Evolutionary conservation across 2,888 invertebrate species (phyloP).

Genomic region (Epistrophe eligans): DNA sequence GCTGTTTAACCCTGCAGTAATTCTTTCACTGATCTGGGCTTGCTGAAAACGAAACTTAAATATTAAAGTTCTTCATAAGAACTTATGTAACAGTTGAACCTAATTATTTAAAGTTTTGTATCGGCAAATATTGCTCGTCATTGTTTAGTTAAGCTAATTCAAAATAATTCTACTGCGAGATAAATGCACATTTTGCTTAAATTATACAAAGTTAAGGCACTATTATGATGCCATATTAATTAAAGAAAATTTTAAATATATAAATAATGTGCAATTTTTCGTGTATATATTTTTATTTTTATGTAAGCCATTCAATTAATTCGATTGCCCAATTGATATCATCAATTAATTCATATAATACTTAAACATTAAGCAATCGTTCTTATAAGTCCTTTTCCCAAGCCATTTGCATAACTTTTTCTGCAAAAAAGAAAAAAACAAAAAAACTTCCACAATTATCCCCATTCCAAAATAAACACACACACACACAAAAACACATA

Average conservation of each 20-base stretch:
- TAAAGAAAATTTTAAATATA: background rate
- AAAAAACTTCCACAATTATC: slow-evolving; percentile 2
- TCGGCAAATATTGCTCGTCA: too few relatives aligned
- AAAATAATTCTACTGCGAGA: too few relatives aligned
- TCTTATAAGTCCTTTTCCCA: slow-evolving; percentile 7
- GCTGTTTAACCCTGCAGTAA: too few relatives aligned
- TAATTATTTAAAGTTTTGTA: too few relatives aligned
- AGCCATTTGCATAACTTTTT: slow-evolving; percentile 3
- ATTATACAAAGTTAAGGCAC: too few relatives aligned
- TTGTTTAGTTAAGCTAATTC: too few relatives aligned
- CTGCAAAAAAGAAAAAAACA: background rate
- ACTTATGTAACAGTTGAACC: too few relatives aligned
- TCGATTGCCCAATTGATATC: background rate
- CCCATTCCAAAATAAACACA: background rate
- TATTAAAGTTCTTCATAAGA: too few relatives aligned
- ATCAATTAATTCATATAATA: background rate
- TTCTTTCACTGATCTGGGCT: too few relatives aligned
- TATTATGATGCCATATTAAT: too few relatives aligned
- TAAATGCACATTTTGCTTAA: too few relatives aligned
- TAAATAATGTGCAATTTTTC: background rate
- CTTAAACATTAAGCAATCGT: slow-evolving; percentile 7
- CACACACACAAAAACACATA: background rate
- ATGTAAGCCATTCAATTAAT: slow-evolving; percentile 7
- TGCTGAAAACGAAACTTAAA: too few relatives aligned
- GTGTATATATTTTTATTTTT: background rate